Base-by-base conservation (phyloP, 2,888 invertebrate species). In the Drosophila nr. perissopoda region DNA sequence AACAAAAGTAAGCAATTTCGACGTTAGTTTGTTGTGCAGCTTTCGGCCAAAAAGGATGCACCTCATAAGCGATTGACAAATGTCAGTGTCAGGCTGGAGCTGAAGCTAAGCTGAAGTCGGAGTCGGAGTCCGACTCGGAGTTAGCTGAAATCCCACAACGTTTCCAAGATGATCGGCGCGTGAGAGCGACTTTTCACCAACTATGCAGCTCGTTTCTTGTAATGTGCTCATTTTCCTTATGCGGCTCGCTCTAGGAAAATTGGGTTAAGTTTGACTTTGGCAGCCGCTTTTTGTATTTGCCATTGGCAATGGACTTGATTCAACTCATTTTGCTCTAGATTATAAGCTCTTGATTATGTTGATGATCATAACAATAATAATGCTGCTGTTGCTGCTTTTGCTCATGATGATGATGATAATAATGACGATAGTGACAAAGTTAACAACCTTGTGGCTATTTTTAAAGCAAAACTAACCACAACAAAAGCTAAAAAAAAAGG, bases 211-310 rank as follows among this genome's bases (percentile, higher is more conserved):
- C 60, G 75, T 80, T 79, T 82, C 79, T 75, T 76, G 81, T 79
- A 82, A 86, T 89, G 88, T 89, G 88, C 88, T 90, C 88, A 90
- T 90, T 88, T 90, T 90, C 88, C 88, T 85, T 90, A 81, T 87
- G 75, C 71, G 88, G 84, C 84, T 21, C 72, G 59, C 38, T 25
- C 48, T 64, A 62, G 63, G 65, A 82, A 88, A 88, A 88, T 88
- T 88, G 89, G 88, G 88, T 88, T 88, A 90, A 74, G 80, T 82
- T 85, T 75, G 81, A 76, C 74, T 75, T 81, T 78, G 67, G 62
- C 58, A 59, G 56, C 61, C 36, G 29, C 48, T 34, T 42, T 40
- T 27, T 42, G 36, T 64, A 69, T 59, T 34, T 68, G 59, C 18
- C 53, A 71, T 67, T 79, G 76, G 76, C 74, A 82, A 70, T 83